Conservation (phyloP, 2,797 vertebrate species). For the Ctenopoma kingsleyae region DNA sequence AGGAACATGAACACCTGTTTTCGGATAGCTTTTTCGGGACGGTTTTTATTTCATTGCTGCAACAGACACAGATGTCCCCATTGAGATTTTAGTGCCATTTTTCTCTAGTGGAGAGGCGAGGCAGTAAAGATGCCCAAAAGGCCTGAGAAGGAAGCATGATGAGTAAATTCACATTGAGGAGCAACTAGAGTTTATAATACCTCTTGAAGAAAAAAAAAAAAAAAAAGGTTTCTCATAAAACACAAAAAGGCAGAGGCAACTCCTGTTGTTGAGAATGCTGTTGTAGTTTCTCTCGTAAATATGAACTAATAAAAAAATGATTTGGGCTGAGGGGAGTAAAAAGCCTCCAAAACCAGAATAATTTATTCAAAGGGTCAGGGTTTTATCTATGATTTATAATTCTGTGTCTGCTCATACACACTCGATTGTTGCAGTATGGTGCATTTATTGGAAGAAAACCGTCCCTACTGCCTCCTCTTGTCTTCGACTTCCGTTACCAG, state of each 20-base stretch:
- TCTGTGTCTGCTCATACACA: constrained; percentile 33
- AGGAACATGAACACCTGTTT: constrained; percentile 79
- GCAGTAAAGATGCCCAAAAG: constrained; percentile 71
- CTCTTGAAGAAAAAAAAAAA: constrained; percentile 61
- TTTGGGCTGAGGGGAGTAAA: constrained; percentile 32
- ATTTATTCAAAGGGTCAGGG: constrained; percentile 58
- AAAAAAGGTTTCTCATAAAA: constrained; percentile 57
- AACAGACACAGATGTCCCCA: constrained; percentile 80
- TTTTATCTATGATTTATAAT: constrained; percentile 35
- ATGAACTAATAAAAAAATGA: constrained; percentile 15
- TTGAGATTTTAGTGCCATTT: constrained; percentile 81
- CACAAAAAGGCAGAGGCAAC: constrained; percentile 11
- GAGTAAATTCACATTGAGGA: constrained; percentile 64
- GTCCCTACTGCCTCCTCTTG: constrained; percentile 7
- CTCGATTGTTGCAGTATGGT: constrained; percentile 24
- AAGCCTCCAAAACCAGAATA: constrained; percentile 32
- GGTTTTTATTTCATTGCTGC: constrained; percentile 72
- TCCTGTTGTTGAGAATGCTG: constrained; percentile 12
- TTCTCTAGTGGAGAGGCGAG: constrained; percentile 62
- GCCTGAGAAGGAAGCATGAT: constrained; percentile 57
- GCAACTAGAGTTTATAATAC: constrained; percentile 72
- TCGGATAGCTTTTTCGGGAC: constrained; percentile 50
- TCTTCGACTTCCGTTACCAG: constrained; percentile 22
- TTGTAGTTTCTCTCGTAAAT: constrained; percentile 46
- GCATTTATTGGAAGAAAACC: constrained; percentile 1